Evolutionary conservation across 2,888 invertebrate genomes (phyloP), one percentile per base, ranked within the genome.

Genomic region (Tetranychus truncatus): DNA sequence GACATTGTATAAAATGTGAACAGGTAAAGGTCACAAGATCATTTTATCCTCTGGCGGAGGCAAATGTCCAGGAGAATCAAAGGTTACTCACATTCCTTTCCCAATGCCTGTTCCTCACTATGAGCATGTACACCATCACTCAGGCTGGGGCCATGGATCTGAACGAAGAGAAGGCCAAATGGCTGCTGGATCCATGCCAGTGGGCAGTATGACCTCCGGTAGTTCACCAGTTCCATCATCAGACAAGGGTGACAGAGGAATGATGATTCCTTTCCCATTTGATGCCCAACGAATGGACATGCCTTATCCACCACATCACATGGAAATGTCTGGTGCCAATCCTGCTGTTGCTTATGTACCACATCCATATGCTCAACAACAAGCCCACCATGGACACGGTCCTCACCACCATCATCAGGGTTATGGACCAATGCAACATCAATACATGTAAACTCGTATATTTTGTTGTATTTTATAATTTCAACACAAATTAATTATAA

Each of bases 1-100:
- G 15, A 15, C 11, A 55, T 55, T 15, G 55, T 15, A 55, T 6
- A 15, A 3, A 15, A 55, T 15, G 9, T 15, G 9, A 55, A 55
- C 21, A 69, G 69, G 69, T 69, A 69, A 69, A 69, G 69, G 69
- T 24, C 69, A 69, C 69, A 69, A 69, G 21, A 69, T 69, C 20
- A 69, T 69, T 21, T 24, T 69, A 18, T 24, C 69, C 4, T 69
- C 69, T 24, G 34, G 69, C 11, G 20, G 21, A 20, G 69, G 69
- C 20, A 69, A 69, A 69, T 69, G 69, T 24, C 21, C 21, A 69
- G 34, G 34, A 21, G 69, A 69, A 24, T 21, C 18, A 11, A 69
- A 69, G 20, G 21, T 69, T 20, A 69, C 21, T 24, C 69, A 69
- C 21, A 69, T 69, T 69, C 69, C 69, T 11, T 24, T 69, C 21